These are phyloP conservation scores for Onychostruthus taczanowskii DNA, from an alignment of 2,113 vertebrate species.

Conservation along the genomic window DNA sequence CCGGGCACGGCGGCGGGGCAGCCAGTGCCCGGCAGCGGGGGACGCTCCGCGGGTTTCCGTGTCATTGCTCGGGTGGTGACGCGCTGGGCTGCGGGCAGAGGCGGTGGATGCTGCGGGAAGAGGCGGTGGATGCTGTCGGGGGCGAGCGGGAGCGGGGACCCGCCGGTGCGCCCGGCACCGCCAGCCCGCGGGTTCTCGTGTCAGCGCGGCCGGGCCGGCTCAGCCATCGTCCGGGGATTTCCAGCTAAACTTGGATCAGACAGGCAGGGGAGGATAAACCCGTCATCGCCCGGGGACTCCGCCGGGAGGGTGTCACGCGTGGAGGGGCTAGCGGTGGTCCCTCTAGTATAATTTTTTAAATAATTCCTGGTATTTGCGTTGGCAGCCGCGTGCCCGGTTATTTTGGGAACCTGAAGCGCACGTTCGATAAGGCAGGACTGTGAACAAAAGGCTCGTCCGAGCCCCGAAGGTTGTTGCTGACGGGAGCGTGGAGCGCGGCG, in stretches of 20 bases:
- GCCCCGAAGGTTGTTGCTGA: neutral
- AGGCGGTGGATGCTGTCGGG: neutral
- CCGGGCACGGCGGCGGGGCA: neutral
- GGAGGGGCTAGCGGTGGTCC: neutral
- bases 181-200: neutral
- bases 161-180: neutral
- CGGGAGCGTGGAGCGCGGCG: constrained; percentile 8
- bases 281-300: neutral
- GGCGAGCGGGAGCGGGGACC: neutral
- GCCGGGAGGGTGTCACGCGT: neutral
- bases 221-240: neutral
- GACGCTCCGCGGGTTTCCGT: neutral
- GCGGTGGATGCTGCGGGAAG: neutral
- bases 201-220: neutral
- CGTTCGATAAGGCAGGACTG: neutral
- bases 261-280: neutral
- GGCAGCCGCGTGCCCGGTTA: neutral
- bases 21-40: neutral
- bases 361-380: neutral
- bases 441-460: constrained; percentile 66
- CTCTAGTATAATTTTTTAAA: neutral
- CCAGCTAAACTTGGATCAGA: neutral
- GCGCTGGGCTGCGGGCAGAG: neutral
- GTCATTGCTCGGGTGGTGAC: neutral
- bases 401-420: neutral